Base-by-base conservation (phyloP, 2,113 vertebrate species). In the Sakesphorus luctuosus region DNA sequence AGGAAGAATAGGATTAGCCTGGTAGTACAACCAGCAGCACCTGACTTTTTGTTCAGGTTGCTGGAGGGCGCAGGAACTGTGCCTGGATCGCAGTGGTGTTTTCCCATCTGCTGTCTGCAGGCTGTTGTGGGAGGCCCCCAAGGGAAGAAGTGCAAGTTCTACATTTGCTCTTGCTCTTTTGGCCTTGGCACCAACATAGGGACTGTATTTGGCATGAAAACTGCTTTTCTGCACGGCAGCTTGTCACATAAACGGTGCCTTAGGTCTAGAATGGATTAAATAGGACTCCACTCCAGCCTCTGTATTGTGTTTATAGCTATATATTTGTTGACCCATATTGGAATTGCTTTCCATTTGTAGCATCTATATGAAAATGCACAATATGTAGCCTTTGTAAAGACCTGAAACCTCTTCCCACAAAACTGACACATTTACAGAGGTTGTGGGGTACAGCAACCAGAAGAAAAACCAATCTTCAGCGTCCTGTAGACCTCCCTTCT, bases 141-240 rank as follows among this genome's bases (percentile, higher is more conserved):
- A 13, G 84, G 91, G 89, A 84, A 56, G 49, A 84, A 71, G 15
- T 74, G 38, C 13, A 24, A 72, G 24, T 71, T 89, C 46, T 68
- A 8, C 21, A 15, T 89, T 97, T 91, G 55, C 50, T 93, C 8
- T 91, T 84, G 63, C 38, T 72, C 87, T 81, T 92, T 90, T 94
- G 89, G 76, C 80, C 80, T 92, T 59, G 73, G 69, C 76, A 92
- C 29, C 80, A 62, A 21, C 35, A 36, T 68, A 50, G 20, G 67
- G 75, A 35, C 38, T 67, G 38, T 66, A 26, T 62, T 55, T 86
- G 86, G 74, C 13, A 2, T 62, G 23, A 40, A 89, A 87, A 84
- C 56, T 49, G 66, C 62, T 92, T 84, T 95, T 75, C 25, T 55
- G 5, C 14, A 5, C 24, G 59, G 61, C n/a, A 67, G 26, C 55